phyloP scores from a whole-genome alignment of 2,797 vertebrate species.

The Acipenser ruthenus region DNA sequence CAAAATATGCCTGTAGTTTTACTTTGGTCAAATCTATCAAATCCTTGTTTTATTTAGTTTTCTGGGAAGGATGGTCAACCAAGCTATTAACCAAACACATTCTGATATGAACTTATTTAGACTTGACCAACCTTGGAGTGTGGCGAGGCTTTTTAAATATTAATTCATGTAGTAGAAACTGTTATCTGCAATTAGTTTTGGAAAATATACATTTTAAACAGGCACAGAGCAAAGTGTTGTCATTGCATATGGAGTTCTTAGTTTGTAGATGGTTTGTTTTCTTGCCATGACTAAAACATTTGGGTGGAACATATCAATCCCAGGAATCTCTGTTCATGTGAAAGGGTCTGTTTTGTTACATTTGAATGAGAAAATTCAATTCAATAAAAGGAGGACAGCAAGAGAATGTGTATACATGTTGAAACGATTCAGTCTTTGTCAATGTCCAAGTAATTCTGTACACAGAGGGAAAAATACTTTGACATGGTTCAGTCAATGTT shows the following conservation, averaged over 20 bases:
- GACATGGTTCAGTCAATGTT: not conserved
- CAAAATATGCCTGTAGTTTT: too few species aligned
- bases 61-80: too few species aligned
- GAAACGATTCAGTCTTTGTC: not conserved
- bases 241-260: not conserved
- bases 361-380: constrained; percentile 12
- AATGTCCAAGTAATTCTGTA: constrained; percentile 10
- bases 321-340: constrained; percentile 9
- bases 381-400: constrained; percentile 13
- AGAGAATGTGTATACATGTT: not conserved
- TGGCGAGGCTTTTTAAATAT: too few species aligned
- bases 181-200: not conserved
- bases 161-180: too few species aligned
- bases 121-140: too few species aligned
- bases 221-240: not conserved
- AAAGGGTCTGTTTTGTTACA: constrained; percentile 14
- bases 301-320: constrained; percentile 6
- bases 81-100: too few species aligned
- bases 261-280: not conserved
- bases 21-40: too few species aligned
- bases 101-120: too few species aligned
- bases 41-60: too few species aligned
- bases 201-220: not conserved
- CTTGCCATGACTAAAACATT: not conserved
- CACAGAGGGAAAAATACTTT: not conserved